A percentile compares a stretch with the other conserved stretches of the same genome.
Evolutionary conservation across 2,113 vertebrate genomes (phyloP).

Genomic region (Salvelinus alpinus): DNA sequence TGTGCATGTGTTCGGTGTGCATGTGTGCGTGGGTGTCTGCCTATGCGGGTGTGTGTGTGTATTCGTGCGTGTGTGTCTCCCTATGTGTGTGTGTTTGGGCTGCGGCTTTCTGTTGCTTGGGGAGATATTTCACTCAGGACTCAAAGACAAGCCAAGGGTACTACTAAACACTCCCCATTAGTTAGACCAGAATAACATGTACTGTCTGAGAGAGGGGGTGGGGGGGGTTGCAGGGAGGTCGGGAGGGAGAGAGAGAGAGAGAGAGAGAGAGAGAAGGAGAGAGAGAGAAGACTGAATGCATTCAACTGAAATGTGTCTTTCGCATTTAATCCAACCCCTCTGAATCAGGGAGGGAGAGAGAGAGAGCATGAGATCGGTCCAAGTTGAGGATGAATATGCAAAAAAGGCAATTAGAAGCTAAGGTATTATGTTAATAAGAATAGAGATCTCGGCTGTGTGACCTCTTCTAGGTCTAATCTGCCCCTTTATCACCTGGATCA

Average conservation of each 20-base stretch:
- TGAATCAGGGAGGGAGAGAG: background rate
- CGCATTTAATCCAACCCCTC: too few species aligned
- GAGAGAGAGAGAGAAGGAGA: background rate
- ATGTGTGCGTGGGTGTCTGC: background rate
- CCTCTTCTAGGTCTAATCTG: background rate
- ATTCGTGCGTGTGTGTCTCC: background rate
- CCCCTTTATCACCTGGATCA: background rate
- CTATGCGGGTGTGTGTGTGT: background rate
- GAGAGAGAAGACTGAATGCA: background rate
- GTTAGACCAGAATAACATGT: background rate
- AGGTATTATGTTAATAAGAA: constrained; percentile 1
- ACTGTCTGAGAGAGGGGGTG: background rate
- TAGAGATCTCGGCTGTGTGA: background rate
- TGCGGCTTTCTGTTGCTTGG: background rate
- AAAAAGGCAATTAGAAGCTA: background rate
- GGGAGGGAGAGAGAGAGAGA: background rate
- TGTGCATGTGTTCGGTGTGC: background rate
- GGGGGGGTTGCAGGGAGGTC: background rate
- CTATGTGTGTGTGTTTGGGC: constrained; percentile 18
- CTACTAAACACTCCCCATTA: background rate
- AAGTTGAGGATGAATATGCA: constrained; percentile 1
- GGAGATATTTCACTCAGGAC: constrained; percentile 1
- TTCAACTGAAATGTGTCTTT: too few species aligned
- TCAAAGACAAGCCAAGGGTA: background rate
- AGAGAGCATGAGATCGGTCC: background rate